Percentiles rank a stretch among this genome's conserved stretches.
These are phyloP conservation scores for Anthoscopus minutus DNA, from an alignment of 2,113 vertebrate genomes.

Conservation along the genomic window DNA sequence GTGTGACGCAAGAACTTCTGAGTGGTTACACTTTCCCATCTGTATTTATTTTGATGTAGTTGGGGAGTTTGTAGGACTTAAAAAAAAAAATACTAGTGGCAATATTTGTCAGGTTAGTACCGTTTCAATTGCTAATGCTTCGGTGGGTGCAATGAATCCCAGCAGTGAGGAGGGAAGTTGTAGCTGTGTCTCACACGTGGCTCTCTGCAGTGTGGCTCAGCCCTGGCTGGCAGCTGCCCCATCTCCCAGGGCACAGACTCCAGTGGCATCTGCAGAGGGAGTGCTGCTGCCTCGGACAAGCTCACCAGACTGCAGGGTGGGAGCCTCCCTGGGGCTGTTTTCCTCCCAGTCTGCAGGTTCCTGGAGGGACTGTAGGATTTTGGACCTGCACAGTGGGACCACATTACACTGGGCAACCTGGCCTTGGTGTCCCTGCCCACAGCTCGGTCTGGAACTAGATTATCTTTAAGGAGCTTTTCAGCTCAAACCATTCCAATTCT, in stretches of 20 bases:
- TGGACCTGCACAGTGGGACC: neutral
- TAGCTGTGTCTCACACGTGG: fast-evolving
- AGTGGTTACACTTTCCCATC: neutral
- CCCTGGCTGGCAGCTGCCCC: fast-evolving
- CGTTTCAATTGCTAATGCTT: neutral
- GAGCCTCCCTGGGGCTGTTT: neutral
- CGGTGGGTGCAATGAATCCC: neutral
- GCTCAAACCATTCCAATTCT: neutral
- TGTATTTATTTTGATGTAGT: neutral
- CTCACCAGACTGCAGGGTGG: neutral
- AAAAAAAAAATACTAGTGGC: neutral
- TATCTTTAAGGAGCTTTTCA: neutral
- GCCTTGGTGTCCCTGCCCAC: neutral
- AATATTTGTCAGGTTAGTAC: neutral
- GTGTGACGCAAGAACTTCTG: neutral
- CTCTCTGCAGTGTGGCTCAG: neutral
- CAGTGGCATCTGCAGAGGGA: neutral
- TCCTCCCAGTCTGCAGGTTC: neutral
- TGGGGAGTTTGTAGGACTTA: neutral
- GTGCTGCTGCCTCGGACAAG: fast-evolving
- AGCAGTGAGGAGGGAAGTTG: neutral
- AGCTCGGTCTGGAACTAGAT: no score
- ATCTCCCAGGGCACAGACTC: neutral
- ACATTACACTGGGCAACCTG: neutral
- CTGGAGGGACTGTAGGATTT: neutral